A percentile compares a stretch with the other conserved stretches of the same genome.
Conservation (phyloP, 2,797 vertebrate species). For the Macrochelys suwanniensis region DNA sequence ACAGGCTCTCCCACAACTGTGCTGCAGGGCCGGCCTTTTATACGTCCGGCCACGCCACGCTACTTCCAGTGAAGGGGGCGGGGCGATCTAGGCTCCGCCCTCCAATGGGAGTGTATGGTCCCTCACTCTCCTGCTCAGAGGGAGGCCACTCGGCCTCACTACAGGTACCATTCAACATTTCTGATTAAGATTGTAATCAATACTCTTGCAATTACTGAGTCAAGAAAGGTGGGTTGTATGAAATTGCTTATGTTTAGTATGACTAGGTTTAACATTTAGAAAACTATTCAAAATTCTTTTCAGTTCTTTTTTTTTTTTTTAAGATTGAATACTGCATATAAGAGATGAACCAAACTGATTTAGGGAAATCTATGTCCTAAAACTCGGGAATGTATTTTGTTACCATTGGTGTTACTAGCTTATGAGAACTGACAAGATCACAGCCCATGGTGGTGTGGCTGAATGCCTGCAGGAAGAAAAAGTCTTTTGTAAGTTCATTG, state of each 20-base stretch:
- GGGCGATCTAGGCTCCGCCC: too few species aligned
- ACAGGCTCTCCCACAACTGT: too few species aligned
- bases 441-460: slow-evolving; percentile 57
- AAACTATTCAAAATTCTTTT: slow-evolving; percentile 44
- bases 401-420: slow-evolving; percentile 70
- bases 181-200: neutral
- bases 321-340: slow-evolving; percentile 34
- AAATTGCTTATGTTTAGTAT: neutral
- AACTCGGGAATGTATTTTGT: slow-evolving; percentile 74
- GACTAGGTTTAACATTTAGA: neutral
- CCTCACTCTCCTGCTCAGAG: too few species aligned
- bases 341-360: slow-evolving; percentile 67
- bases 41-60: too few species aligned
- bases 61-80: too few species aligned
- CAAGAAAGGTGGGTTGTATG: neutral
- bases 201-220: neutral
- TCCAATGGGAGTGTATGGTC: too few species aligned
- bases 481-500: slow-evolving; percentile 72
- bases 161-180: neutral
- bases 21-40: too few species aligned
- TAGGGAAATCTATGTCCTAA: slow-evolving; percentile 69
- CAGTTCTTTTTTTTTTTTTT: neutral
- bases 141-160: too few species aligned
- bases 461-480: slow-evolving; percentile 74
- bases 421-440: slow-evolving; percentile 80